Evolutionary conservation across 2,888 invertebrate genomes (phyloP), one percentile per base, ranked within the genome.

Genomic region (Drosophila barbarae): DNA sequence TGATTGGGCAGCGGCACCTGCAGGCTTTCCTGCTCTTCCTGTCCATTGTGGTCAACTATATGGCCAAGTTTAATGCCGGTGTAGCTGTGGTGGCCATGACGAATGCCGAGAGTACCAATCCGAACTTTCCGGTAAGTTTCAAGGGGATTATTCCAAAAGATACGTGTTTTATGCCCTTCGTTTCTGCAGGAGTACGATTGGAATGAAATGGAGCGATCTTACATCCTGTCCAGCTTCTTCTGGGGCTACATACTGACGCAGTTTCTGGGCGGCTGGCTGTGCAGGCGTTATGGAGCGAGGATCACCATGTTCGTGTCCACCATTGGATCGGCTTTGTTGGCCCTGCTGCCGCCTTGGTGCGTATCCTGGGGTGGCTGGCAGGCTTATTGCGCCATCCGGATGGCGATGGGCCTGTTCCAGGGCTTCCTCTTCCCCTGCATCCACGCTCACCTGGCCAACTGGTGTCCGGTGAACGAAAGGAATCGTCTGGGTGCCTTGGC

Each of bases 21-120:
- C 94, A 94, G 81, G 90, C 91, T 0, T 74, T 92, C 2, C 82
- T 94, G 71, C 88, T 94, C 59, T 93, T 93, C 73, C 69, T 92
- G 1, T 91, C 92, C 0, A 90, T 93, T 73, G 88, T 92, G 0
- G 91, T 92, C 1, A 91, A 93, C 58, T 93, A 92, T 76, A 91
- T 91, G 7, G 92, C 93, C 63, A 90, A 94, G 55, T 92, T 93
- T 39, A 93, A 93, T 82, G 91, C 93, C 74, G 93, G 93, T 0
- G 93, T 95, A 2, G 93, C 93, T 0, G 91, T 95, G 28, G 92
- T 95, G 0, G 94, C 94, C 13, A 95, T 95, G 94, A 93, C 93
- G 1, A 91, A 93, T 74, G 82, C 88, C 0, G 85, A 87, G 0
- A 87, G 89, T 5, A 89, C 89, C 4, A 90, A 91, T 85, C 90